Evolutionary conservation across 2,888 invertebrate species (phyloP), one percentile per base, ranked within the genome.

Genomic region (Coremacera marginata): DNA sequence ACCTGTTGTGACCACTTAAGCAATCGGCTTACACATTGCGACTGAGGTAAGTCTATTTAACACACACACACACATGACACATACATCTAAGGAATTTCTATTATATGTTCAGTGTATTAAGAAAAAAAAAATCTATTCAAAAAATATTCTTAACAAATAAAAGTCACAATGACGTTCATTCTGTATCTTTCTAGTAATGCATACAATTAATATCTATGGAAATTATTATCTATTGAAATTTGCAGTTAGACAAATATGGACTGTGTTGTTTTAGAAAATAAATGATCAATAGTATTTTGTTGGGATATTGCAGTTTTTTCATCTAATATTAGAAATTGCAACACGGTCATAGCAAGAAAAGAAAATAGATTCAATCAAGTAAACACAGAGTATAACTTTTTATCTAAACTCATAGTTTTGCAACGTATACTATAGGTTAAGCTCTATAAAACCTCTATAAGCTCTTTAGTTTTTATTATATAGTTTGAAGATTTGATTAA

Each of bases 11-110:
- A 22, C 60, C 72, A 72, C 25, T 62, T 72, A 25, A 60, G 44
- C 62, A 60, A 16, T 25, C 62, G 72, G 27, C 72, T 37, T 49
- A 25, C 72, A 72, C 49, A 71, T 8, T 37, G 8, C 5, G 8
- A 60, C 55, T 55, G 44, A 72, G 72, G 72, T 72, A 62, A 72
- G 72, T 72, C 62, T 37, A 37, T 37, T 37, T 37, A 37, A 37
- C 37, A 37, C 37, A 37, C 37, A 37, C 37, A 37, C 5, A 8
- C 8, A 37, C 5, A 37, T 31, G 31, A 5, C 37, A 37, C 5
- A 37, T 7, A 37, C 37, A 37, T 37, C 37, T 37, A 8, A 37
- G 37, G 37, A 37, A 37, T 31, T 22, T 70, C 44, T 22, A 25
- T 25, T 19, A 60, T 60, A 8, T 9, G 60, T 37, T 11, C 16